Conservation (phyloP, 2,797 vertebrate species). For the Erpetoichthys calabaricus region DNA sequence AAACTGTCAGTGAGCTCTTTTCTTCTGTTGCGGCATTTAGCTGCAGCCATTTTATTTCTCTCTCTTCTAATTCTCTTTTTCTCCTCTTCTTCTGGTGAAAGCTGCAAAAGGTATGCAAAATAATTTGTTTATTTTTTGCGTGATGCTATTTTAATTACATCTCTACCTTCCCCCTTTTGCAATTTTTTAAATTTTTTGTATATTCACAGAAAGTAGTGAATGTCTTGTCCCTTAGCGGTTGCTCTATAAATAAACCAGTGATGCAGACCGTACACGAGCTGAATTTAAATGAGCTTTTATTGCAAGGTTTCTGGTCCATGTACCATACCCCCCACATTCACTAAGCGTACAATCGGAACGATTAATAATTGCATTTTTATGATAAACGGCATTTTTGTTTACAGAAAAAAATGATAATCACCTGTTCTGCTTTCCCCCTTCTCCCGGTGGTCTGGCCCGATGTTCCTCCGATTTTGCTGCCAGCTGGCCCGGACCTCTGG, state of each 20-base stretch:
- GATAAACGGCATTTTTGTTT: not conserved
- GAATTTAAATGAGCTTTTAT: slow-evolving; percentile 47
- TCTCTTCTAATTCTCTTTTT: slow-evolving; percentile 82
- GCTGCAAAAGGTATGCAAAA: slow-evolving; percentile 40
- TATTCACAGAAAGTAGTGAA: slow-evolving; percentile 31
- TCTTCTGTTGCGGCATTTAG: slow-evolving; percentile 87
- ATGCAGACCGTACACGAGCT: slow-evolving; percentile 61
- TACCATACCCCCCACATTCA: not conserved
- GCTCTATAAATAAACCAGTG: slow-evolving; percentile 65
- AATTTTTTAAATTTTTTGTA: slow-evolving; percentile 19
- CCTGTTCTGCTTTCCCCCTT: slow-evolving; percentile 79
- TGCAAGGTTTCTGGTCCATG: not conserved
- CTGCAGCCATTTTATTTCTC: slow-evolving; percentile 96
- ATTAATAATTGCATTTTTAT: no score
- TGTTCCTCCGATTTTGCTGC: slow-evolving; percentile 49
- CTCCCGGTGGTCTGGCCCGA: slow-evolving; percentile 65
- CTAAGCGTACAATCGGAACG: no score
- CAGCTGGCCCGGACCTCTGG: slow-evolving; percentile 48
- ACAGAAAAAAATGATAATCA: slow-evolving; percentile 34
- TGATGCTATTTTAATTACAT: not conserved
- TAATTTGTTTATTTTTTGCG: slow-evolving; percentile 17
- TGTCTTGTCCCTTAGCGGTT: slow-evolving; percentile 45
- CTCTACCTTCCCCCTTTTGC: no score
- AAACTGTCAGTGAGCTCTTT: slow-evolving; percentile 83
- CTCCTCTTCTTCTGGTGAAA: slow-evolving; percentile 87